These are phyloP conservation scores for Allobates femoralis DNA, from an alignment of 2,797 vertebrate genomes.

Conservation along the genomic window DNA sequence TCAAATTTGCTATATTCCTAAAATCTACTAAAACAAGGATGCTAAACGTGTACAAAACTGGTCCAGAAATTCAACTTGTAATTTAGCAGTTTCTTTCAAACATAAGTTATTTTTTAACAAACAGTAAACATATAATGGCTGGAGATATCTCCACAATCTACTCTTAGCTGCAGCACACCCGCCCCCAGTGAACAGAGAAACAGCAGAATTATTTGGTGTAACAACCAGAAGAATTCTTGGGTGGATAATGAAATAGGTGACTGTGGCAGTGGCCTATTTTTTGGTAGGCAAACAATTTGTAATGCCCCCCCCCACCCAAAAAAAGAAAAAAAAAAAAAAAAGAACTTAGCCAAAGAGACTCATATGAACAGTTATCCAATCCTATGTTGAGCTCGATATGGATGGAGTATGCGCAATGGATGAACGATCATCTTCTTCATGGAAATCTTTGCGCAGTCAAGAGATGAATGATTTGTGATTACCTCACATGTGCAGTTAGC, in stretches of 20 bases:
- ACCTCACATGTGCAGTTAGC: constrained; percentile 68
- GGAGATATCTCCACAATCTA: constrained; percentile 13
- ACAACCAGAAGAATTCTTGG: constrained; percentile 15
- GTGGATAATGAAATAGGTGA: constrained; percentile 14
- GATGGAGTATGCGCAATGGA: constrained; percentile 80
- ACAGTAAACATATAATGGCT: constrained; percentile 35
- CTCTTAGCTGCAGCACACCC: background rate
- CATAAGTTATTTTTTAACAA: background rate
- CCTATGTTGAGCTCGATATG: constrained; percentile 58
- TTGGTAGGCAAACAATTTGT: constrained; percentile 19
- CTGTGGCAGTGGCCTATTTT: constrained; percentile 7
- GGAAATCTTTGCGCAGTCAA: constrained; percentile 70
- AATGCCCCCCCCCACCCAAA: no score
- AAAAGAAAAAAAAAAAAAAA: no score
- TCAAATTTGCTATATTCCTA: constrained; percentile 18
- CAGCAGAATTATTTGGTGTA: constrained; percentile 38
- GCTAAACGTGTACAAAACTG: constrained; percentile 4
- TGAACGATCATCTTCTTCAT: constrained; percentile 73
- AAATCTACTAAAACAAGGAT: constrained; percentile 5
- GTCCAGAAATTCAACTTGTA: constrained; percentile 28
- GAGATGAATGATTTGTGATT: constrained; percentile 71
- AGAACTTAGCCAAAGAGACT: background rate
- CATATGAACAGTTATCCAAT: constrained; percentile 74
- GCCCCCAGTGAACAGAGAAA: background rate
- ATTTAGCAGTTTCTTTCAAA: constrained; percentile 26